These are phyloP conservation scores for Nudaria mundana DNA, from an alignment of 2,888 invertebrate species.

Conservation along the genomic window DNA sequence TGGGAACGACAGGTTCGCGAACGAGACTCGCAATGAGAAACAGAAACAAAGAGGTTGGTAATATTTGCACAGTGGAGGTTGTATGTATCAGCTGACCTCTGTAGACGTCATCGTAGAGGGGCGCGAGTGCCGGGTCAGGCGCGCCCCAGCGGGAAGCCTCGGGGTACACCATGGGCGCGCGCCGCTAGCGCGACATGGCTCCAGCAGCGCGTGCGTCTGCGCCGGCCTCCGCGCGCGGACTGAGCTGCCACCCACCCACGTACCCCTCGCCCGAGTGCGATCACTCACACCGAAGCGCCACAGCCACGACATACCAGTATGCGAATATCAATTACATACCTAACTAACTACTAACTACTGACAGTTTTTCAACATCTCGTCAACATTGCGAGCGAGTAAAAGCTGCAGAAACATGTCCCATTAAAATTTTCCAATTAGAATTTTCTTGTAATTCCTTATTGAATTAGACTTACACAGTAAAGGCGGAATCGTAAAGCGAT, in stretches of 20 bases:
- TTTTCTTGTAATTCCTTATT: too few species aligned
- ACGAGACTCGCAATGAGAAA: constrained; percentile 6
- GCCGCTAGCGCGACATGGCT: constrained; percentile 63
- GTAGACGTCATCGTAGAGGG: constrained; percentile 85
- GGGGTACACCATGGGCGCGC: constrained; percentile 82
- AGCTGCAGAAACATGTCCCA: too few species aligned
- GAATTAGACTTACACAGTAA: too few species aligned
- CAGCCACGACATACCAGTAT: constrained; percentile 10
- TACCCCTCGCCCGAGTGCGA: neutral
- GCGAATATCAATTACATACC: too few species aligned
- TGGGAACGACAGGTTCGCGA: constrained; percentile 32
- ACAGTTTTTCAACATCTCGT: too few species aligned
- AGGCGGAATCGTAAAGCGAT: too few species aligned
- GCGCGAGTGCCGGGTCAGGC: constrained; percentile 83
- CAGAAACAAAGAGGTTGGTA: constrained; percentile 48
- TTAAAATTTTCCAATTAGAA: too few species aligned
- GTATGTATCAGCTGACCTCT: constrained; percentile 79
- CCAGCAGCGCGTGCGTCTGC: constrained; percentile 66
- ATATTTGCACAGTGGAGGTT: constrained; percentile 35
- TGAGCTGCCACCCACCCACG: constrained; percentile 35
- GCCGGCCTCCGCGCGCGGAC: constrained; percentile 72
- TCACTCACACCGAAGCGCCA: constrained; percentile 21
- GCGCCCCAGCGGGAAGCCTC: constrained; percentile 82
- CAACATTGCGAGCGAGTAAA: too few species aligned
- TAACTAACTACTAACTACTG: too few species aligned